These are phyloP conservation scores for Drosophila nebulosa DNA, from an alignment of 1,140 invertebrate species.

Conservation along the genomic window DNA sequence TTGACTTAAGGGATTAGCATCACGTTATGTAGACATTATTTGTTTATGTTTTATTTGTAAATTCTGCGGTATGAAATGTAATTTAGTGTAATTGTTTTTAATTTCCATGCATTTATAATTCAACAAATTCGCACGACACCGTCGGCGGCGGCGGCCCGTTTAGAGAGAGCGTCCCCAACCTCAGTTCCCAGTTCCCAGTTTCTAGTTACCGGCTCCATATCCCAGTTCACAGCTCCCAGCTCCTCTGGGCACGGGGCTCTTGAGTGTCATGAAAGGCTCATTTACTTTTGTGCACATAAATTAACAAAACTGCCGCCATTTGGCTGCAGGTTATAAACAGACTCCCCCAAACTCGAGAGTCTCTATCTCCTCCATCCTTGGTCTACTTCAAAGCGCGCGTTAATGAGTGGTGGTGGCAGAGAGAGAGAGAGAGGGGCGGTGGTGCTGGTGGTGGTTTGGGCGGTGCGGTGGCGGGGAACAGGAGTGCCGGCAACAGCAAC, in stretches of 20 bases:
- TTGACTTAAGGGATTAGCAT: slow-evolving; percentile 77
- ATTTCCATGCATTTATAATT: slow-evolving; percentile 77
- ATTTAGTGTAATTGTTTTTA: slow-evolving; percentile 74
- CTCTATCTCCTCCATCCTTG: neutral
- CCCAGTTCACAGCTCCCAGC: neutral
- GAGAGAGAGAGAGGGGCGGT: neutral
- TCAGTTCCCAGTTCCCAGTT: neutral
- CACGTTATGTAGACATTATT: slow-evolving; percentile 69
- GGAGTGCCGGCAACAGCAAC: neutral
- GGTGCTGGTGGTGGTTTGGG: neutral
- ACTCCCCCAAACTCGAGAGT: slow-evolving; percentile 3
- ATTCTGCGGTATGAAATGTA: slow-evolving; percentile 32
- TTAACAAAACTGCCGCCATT: slow-evolving; percentile 33
- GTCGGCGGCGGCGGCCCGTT: slow-evolving; percentile 6
- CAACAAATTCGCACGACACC: slow-evolving; percentile 25
- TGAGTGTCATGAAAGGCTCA: slow-evolving; percentile 63
- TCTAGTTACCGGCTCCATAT: no score
- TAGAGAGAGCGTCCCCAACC: neutral
- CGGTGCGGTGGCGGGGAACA: neutral
- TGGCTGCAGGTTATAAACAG: slow-evolving; percentile 44
- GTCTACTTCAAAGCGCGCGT: slow-evolving; percentile 55
- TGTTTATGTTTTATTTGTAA: slow-evolving; percentile 24
- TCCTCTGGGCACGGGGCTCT: slow-evolving; percentile 11
- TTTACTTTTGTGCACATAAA: slow-evolving; percentile 56
- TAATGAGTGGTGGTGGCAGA: slow-evolving; percentile 41